Conservation (phyloP, 2,888 invertebrate genomes). For the Eurois occulta region DNA sequence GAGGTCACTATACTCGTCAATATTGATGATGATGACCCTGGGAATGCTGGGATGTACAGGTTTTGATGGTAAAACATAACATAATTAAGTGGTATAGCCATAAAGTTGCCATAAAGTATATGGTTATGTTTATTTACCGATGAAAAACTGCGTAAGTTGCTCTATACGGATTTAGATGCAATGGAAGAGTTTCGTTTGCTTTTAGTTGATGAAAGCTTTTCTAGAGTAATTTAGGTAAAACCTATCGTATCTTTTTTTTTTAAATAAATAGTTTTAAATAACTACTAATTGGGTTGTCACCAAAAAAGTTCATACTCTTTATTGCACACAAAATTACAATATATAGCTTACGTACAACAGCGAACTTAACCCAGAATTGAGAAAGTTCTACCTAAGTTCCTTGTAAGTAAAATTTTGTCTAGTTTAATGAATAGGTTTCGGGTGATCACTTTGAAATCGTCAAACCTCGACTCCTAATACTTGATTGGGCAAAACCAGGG, state of each 20-base stretch:
- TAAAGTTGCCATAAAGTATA: background rate
- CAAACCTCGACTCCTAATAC: background rate
- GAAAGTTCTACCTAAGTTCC: too few species aligned
- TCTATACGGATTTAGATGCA: background rate
- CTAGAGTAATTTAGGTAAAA: background rate
- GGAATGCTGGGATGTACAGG: background rate
- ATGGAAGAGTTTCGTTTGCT: background rate
- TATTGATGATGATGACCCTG: conserved; percentile 21
- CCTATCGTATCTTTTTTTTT: too few species aligned
- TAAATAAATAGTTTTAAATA: too few species aligned
- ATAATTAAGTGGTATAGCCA: background rate
- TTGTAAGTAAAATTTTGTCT: background rate
- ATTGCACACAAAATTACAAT: too few species aligned
- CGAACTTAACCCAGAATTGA: too few species aligned
- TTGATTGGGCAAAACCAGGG: background rate
- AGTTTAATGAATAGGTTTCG: background rate
- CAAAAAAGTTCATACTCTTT: too few species aligned
- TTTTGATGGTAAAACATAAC: conserved; percentile 21
- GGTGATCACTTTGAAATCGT: background rate
- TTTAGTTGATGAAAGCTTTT: background rate
- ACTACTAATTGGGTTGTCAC: background rate
- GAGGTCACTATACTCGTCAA: conserved; percentile 19
- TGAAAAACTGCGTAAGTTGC: background rate
- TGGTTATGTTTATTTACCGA: background rate
- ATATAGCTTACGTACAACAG: too few species aligned